These are phyloP conservation scores for Tineola bisselliella DNA, from an alignment of 2,888 invertebrate species.

Conservation along the genomic window DNA sequence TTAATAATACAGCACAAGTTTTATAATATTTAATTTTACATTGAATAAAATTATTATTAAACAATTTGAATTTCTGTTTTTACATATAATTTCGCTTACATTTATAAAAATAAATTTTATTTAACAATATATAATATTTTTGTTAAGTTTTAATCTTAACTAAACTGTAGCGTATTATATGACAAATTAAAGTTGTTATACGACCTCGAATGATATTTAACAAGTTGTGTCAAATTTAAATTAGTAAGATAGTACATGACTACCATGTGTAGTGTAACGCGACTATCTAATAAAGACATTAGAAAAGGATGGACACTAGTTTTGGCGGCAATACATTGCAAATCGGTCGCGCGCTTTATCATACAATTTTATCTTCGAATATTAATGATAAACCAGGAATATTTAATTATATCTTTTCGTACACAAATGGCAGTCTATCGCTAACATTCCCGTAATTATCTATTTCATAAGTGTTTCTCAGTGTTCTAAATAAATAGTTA, in stretches of 20 bases:
- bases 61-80: no score
- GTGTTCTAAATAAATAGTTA: neutral
- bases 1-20: neutral
- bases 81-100: no score
- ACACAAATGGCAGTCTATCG: neutral
- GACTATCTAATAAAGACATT: neutral
- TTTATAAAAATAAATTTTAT: no score
- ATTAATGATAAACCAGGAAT: no score
- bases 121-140: no score
- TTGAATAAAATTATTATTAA: no score
- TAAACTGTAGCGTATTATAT: no score
- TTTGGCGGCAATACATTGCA: neutral
- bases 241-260: neutral
- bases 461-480: neutral
- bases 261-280: neutral
- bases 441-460: neutral
- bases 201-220: neutral
- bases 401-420: neutral
- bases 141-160: no score
- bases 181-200: neutral
- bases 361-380: neutral
- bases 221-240: neutral
- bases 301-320: neutral
- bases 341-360: neutral
- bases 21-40: neutral